Base-by-base conservation (phyloP, 2,113 vertebrate species). In the Erinaceus europaeus region DNA sequence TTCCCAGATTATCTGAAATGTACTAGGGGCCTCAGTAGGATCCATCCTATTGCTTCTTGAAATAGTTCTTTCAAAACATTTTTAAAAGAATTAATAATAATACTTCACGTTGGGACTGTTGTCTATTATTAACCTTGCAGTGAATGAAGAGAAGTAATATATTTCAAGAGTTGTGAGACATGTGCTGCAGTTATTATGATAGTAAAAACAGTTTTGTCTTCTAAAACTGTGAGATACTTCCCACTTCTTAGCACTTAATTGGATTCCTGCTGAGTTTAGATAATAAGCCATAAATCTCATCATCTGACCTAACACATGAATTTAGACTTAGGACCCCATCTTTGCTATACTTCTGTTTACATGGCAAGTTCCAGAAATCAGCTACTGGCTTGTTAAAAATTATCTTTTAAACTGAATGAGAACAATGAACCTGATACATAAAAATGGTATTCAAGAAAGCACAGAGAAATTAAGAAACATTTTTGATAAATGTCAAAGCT, bases 211-310 rank as follows among this genome's bases (percentile, higher is more conserved):
- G 65, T 92, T 95, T 95, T 94, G 81, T 94, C 95, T 96, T 94
- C 88, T 68, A 96, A 88, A 92, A 95, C 94, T 92, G 77, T 73
- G 73, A 96, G 71, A 93, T 96, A 80, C 91, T 93, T 96, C 96
- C 93, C 92, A 91, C 95, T 97, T 96, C 88, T 93, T 90, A 93
- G 94, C 91, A 94, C 88, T 96, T 97, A 97, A 97, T 96, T 96
- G 86, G 94, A 88, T 97, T 95, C 94, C 92, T 93, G 88, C 75
- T 85, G 84, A 80, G 68, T 83, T 93, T 93, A 93, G 95, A 97
- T 95, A 96, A 96, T 92, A 94, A 92, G 71, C 92, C 95, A 94
- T 96, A 90, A 94, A 94, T 93, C 80, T 97, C 93, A 94, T 83
- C 92, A 94, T 90, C 83, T 93, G 90, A 84, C 87, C 81, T 95